Evolutionary conservation across 2,797 vertebrate genomes (phyloP).

Genomic region (Phrynocephalus guinanensis): DNA sequence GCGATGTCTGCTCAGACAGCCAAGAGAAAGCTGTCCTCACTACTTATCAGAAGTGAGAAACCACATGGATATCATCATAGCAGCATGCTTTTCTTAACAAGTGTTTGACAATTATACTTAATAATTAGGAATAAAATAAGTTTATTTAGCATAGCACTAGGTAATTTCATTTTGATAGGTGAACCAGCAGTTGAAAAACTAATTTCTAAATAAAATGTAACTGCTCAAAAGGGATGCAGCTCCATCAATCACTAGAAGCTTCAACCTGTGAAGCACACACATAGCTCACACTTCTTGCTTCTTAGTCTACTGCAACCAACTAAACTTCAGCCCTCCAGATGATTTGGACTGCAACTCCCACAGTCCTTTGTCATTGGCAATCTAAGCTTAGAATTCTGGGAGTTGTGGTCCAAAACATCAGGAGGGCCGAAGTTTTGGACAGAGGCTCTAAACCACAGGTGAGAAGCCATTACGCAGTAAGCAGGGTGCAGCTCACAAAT

Average conservation of each 20-base stretch:
- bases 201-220: neutral
- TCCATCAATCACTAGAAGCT: neutral
- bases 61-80: slow-evolving; percentile 72
- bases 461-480: no score
- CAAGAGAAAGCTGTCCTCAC: slow-evolving; percentile 72
- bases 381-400: no score
- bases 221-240: neutral
- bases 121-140: neutral
- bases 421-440: no score
- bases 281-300: neutral
- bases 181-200: neutral
- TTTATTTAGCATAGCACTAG: neutral
- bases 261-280: neutral
- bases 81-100: slow-evolving; percentile 40
- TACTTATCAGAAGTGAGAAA: slow-evolving; percentile 73
- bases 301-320: neutral
- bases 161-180: neutral
- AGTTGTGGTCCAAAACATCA: no score
- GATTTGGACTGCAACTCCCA: no score
- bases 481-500: neutral
- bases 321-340: no score
- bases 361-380: no score
- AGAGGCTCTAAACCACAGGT: no score
- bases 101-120: neutral
- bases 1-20: slow-evolving; percentile 72